Evolutionary conservation across 2,113 vertebrate species (phyloP).

Genomic region (Lucifuga dentata): DNA sequence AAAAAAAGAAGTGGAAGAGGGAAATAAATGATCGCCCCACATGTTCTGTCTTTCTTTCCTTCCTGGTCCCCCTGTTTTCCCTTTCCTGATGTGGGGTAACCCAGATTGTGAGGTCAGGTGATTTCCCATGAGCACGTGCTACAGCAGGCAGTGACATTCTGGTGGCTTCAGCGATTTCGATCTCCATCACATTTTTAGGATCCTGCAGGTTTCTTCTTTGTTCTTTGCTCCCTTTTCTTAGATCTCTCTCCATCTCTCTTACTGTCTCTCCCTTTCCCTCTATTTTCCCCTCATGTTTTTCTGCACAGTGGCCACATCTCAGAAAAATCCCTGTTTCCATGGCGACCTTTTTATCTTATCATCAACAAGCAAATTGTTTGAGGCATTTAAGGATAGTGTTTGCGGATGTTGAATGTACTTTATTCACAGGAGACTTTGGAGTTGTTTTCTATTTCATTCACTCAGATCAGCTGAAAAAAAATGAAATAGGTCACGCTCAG

Average conservation of each 20-base stretch:
- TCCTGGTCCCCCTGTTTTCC: conserved; percentile 3
- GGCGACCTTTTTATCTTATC: conserved; percentile 50
- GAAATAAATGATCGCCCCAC: conserved; percentile 43
- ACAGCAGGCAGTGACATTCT: conserved; percentile 37
- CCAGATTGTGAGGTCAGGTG: conserved; percentile 61
- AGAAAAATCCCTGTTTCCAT: conserved; percentile 58
- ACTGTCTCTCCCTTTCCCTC: conserved; percentile 5
- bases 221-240: conserved; percentile 3
- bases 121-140: conserved; percentile 56
- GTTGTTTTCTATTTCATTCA: neutral
- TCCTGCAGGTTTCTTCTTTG: conserved; percentile 48
- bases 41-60: conserved; percentile 10
- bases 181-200: conserved; percentile 35
- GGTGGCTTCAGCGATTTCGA: conserved; percentile 51
- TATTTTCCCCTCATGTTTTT: neutral
- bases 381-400: conserved; percentile 5
- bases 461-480: neutral
- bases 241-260: neutral
- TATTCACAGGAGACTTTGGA: neutral
- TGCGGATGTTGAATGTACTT: conserved; percentile 12
- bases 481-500: neutral
- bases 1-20: neutral
- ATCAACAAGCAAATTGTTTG: conserved; percentile 24
- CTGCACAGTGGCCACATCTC: conserved; percentile 11
- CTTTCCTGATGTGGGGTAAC: conserved; percentile 52